Conservation (phyloP, 2,113 vertebrate species). For the Spheniscus mendiculus region DNA sequence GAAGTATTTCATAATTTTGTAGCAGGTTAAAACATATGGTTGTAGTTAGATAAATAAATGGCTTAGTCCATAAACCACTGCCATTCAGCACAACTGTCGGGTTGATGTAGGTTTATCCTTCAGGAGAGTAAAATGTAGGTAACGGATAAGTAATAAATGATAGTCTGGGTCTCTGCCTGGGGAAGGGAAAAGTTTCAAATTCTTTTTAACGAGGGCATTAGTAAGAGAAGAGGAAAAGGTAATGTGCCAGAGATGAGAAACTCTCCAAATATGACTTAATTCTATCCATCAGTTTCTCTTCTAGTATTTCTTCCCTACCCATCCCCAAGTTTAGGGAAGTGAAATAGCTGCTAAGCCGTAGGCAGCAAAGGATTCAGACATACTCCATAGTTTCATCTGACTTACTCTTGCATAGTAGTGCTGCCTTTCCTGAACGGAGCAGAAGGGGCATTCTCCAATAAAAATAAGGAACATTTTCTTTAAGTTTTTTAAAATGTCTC, state of each 20-base stretch:
- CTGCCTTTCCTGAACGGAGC: background rate
- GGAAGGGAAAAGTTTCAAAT: background rate
- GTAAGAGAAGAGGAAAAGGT: background rate
- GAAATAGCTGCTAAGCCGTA: background rate
- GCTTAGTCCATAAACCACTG: slow-evolving; percentile 10
- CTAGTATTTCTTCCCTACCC: background rate
- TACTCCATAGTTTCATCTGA: background rate
- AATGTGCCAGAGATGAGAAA: background rate
- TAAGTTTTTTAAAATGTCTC: background rate
- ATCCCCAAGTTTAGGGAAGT: background rate
- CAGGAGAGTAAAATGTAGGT: background rate
- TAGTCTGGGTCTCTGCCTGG: background rate
- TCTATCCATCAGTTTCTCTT: background rate
- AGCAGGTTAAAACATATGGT: slow-evolving; percentile 43
- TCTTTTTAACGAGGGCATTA: background rate
- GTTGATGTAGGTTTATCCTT: background rate
- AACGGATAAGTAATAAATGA: background rate
- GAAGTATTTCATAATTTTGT: slow-evolving; percentile 31
- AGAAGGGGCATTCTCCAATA: background rate
- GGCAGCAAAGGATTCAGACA: background rate
- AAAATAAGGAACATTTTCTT: background rate
- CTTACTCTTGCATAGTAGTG: background rate
- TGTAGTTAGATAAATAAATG: slow-evolving; percentile 33
- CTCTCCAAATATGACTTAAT: background rate
- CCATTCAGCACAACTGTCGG: background rate